Conservation (phyloP, 1,140 invertebrate genomes). For the Drosophila nannoptera region DNA sequence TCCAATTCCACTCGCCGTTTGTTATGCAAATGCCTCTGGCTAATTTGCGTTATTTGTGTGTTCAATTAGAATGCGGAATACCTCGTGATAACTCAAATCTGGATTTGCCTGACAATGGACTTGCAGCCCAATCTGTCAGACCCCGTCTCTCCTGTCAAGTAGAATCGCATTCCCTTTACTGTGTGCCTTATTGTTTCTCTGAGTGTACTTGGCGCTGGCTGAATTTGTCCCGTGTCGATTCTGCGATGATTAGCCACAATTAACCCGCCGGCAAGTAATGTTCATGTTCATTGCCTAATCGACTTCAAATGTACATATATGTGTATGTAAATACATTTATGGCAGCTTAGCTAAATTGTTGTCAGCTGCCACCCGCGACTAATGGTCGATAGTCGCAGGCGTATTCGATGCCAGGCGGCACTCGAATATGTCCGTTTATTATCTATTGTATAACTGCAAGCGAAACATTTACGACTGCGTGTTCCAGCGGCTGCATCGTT, state of each 20-base stretch:
- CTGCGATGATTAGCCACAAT: constrained; percentile 72
- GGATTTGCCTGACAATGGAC: background rate
- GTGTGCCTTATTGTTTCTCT: background rate
- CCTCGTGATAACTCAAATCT: constrained; percentile 3
- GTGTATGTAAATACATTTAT: too few relatives aligned
- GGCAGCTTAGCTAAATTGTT: constrained; percentile 51
- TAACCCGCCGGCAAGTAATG: constrained; percentile 50
- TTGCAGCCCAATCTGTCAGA: background rate
- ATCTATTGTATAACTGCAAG: constrained; percentile 52
- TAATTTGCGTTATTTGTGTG: constrained; percentile 35
- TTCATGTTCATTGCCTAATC: constrained; percentile 69
- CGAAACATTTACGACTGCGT: constrained; percentile 61
- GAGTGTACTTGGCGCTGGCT: background rate
- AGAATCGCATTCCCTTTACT: too few relatives aligned
- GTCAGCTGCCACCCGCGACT: constrained; percentile 32
- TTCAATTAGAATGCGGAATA: constrained; percentile 67
- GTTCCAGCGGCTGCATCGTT: constrained; percentile 41
- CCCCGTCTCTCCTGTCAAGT: constrained; percentile 16
- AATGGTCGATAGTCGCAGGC: constrained; percentile 48
- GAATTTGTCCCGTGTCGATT: constrained; percentile 55
- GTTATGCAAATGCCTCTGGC: constrained; percentile 50
- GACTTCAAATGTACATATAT: too few relatives aligned
- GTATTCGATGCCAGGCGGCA: constrained; percentile 26
- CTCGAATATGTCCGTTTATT: constrained; percentile 53
- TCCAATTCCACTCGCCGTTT: constrained; percentile 19